phyloP scores from a whole-genome alignment of 2,113 vertebrate genomes.

The Pygoscelis adeliae region DNA sequence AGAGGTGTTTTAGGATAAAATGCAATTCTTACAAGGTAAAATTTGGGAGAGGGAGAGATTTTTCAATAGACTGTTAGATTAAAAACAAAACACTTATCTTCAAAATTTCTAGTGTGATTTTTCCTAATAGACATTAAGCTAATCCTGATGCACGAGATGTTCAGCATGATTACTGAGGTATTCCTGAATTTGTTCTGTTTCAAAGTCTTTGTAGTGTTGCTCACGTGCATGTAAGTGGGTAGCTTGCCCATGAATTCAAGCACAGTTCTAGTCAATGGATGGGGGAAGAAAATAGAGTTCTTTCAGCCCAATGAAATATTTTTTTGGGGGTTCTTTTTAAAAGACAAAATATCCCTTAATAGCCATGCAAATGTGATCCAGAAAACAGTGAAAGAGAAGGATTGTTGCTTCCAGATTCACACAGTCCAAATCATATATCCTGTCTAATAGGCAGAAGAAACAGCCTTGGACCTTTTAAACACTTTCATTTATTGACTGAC shows the following conservation, averaged over 20 bases:
- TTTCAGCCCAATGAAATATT: background rate
- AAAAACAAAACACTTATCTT: background rate
- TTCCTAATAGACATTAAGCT: fast-evolving
- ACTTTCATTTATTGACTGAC: conserved; percentile 40
- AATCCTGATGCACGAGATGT: fast-evolving
- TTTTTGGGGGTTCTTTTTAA: background rate
- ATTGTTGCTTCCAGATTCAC: background rate
- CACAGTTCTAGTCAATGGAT: background rate
- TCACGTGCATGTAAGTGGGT: fast-evolving
- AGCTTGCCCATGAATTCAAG: background rate
- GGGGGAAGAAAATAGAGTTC: background rate
- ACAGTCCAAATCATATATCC: background rate
- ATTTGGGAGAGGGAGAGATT: background rate
- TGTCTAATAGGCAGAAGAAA: background rate
- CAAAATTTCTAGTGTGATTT: background rate
- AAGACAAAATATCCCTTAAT: background rate
- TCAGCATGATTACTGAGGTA: fast-evolving
- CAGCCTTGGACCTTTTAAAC: background rate
- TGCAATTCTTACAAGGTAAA: background rate
- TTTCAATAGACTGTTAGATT: background rate
- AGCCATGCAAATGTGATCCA: background rate
- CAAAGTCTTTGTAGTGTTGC: background rate
- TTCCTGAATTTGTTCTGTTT: background rate
- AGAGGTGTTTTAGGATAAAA: background rate
- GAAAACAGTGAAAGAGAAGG: background rate